phyloP scores from a whole-genome alignment of 2,797 vertebrate genomes.

The Morus bassanus region DNA sequence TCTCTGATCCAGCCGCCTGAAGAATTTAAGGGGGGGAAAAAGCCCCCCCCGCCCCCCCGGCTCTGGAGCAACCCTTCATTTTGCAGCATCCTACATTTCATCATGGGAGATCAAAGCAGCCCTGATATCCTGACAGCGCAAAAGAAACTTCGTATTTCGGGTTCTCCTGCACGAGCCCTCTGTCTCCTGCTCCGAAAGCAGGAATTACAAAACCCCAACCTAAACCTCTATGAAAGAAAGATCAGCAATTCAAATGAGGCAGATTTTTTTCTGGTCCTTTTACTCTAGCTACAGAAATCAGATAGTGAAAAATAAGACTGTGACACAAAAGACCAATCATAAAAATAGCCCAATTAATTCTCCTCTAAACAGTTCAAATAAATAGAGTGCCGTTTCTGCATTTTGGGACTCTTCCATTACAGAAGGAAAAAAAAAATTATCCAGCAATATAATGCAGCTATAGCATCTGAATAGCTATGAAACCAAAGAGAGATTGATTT shows the following conservation, averaged over 20 bases:
- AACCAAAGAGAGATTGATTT: not conserved
- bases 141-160: not conserved
- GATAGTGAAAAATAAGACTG: not conserved
- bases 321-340: slow-evolving; percentile 7
- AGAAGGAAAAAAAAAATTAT: not conserved
- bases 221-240: not conserved
- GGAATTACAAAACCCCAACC: not conserved
- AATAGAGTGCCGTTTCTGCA: slow-evolving; percentile 20
- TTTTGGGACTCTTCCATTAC: slow-evolving; percentile 28
- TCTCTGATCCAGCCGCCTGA: not conserved
- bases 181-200: not conserved
- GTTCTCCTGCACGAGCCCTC: not conserved
- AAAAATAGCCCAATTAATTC: slow-evolving; percentile 55
- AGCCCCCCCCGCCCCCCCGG: too few species aligned
- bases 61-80: not conserved
- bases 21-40: not conserved
- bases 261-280: not conserved
- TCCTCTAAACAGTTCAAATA: slow-evolving; percentile 37
- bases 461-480: not conserved
- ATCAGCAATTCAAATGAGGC: slow-evolving; percentile 2
- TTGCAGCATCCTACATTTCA: not conserved
- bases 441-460: not conserved
- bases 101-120: not conserved
- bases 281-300: slow-evolving; percentile 27
- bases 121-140: not conserved